Conservation (phyloP, 1,140 invertebrate species). For the Drosophila ananassae region DNA sequence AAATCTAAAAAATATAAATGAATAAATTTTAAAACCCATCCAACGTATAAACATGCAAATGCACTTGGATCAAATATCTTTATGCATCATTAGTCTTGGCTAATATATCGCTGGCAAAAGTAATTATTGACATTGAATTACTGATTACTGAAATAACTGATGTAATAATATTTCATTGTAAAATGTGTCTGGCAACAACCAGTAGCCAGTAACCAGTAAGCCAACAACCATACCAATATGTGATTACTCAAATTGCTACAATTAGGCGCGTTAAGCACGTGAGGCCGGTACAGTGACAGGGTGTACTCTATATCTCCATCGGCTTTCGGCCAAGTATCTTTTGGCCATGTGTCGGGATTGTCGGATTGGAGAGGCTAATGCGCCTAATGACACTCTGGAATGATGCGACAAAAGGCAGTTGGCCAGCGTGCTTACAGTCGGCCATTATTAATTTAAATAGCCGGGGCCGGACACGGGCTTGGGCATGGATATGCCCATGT, state of each 20-base stretch:
- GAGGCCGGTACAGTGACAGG: constrained; percentile 17
- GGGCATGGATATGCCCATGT: neutral
- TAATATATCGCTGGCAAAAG: constrained; percentile 1
- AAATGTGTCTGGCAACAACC: constrained; percentile 23
- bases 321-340: constrained; percentile 2
- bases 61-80: neutral
- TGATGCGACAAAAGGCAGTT: constrained; percentile 30
- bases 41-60: neutral
- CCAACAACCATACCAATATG: constrained; percentile 10
- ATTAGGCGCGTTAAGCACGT: constrained; percentile 41
- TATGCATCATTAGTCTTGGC: neutral
- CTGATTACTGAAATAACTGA: constrained; percentile 35
- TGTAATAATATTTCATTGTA: constrained; percentile 19
- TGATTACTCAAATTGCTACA: constrained; percentile 61
- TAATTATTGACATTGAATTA: constrained; percentile 42
- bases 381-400: constrained; percentile 51
- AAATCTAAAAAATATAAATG: no score
- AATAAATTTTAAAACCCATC: neutral
- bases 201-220: constrained; percentile 14
- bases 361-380: constrained; percentile 41
- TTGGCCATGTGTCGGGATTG: constrained; percentile 11
- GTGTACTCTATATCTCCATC: constrained; percentile 26
- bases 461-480: constrained; percentile 23
- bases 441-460: constrained; percentile 79
- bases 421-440: constrained; percentile 20